Evolutionary conservation across 2,888 invertebrate genomes (phyloP).

Genomic region (Dioctria rufipes): DNA sequence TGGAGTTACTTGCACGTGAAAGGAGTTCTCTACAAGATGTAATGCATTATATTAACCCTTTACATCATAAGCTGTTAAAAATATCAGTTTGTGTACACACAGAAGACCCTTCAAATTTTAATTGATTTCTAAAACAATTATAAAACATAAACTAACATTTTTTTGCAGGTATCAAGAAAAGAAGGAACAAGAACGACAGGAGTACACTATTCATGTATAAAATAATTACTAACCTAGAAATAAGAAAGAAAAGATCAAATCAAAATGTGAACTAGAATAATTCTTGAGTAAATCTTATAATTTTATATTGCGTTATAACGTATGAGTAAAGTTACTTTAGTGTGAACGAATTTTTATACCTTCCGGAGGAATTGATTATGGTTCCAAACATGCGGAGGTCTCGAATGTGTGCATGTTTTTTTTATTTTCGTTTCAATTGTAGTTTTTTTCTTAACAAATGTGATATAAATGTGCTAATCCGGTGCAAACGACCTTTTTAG

Average conservation of each 20-base stretch:
- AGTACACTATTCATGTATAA: slow-evolving; percentile 81
- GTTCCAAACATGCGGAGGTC: not conserved
- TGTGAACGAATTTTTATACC: not conserved
- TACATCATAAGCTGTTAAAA: too few relatives aligned
- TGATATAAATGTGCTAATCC: slow-evolving; percentile 43
- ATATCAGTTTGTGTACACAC: too few relatives aligned
- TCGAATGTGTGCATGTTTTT: not conserved
- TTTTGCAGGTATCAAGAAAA: slow-evolving; percentile 78
- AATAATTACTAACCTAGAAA: slow-evolving; percentile 39
- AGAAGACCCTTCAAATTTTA: too few relatives aligned
- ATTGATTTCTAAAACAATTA: too few relatives aligned
- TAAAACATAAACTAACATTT: not conserved
- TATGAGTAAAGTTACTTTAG: not conserved
- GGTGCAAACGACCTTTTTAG: slow-evolving; percentile 24
- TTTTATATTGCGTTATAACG: not conserved
- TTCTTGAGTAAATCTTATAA: not conserved
- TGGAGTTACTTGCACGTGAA: too few relatives aligned
- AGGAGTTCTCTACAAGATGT: too few relatives aligned
- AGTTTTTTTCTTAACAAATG: slow-evolving; percentile 20
- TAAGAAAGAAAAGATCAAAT: slow-evolving; percentile 39
- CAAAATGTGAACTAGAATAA: slow-evolving; percentile 13
- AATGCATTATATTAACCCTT: too few relatives aligned
- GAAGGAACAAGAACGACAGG: slow-evolving; percentile 81
- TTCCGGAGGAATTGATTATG: not conserved
- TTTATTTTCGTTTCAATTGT: too few relatives aligned